Evolutionary conservation across 2,888 invertebrate genomes (phyloP).

Genomic region (Hemicrepidius hirtus): DNA sequence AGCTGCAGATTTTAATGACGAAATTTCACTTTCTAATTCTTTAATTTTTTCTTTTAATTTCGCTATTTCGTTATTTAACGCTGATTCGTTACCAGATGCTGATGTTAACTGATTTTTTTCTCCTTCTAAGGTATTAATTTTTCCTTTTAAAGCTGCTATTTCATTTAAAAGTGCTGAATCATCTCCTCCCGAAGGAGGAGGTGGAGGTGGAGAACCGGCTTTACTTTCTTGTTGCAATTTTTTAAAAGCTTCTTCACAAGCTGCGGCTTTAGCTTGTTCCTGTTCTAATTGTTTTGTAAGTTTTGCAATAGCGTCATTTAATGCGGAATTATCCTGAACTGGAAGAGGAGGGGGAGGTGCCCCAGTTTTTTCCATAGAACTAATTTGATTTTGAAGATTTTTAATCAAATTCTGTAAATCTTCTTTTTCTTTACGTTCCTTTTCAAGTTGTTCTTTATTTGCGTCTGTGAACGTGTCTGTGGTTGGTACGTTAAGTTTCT

Average conservation of each 20-base stretch:
- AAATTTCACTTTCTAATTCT: neutral
- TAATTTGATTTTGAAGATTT: constrained; percentile 25
- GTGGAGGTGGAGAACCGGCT: neutral
- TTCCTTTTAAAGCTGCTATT: constrained; percentile 46
- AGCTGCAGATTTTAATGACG: neutral
- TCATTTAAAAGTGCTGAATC: constrained; percentile 51
- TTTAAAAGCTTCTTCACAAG: constrained; percentile 18
- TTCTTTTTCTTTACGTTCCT: constrained; percentile 61
- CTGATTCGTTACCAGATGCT: neutral
- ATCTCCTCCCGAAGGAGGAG: too few species aligned
- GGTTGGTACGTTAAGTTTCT: constrained; percentile 56
- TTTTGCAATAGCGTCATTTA: constrained; percentile 51
- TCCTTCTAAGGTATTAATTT: constrained; percentile 47
- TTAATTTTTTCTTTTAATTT: too few species aligned
- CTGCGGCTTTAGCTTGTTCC: constrained; percentile 41
- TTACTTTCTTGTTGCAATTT: neutral
- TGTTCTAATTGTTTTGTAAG: constrained; percentile 59
- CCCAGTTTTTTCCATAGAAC: constrained; percentile 17
- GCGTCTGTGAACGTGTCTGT: constrained; percentile 42
- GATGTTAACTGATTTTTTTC: constrained; percentile 19
- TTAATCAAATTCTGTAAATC: constrained; percentile 59
- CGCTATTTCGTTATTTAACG: neutral
- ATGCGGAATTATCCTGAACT: constrained; percentile 6
- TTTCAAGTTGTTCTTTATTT: constrained; percentile 53
- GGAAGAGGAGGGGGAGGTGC: neutral